phyloP scores from a whole-genome alignment of 2,797 vertebrate species.

The Ctenopoma kingsleyae region DNA sequence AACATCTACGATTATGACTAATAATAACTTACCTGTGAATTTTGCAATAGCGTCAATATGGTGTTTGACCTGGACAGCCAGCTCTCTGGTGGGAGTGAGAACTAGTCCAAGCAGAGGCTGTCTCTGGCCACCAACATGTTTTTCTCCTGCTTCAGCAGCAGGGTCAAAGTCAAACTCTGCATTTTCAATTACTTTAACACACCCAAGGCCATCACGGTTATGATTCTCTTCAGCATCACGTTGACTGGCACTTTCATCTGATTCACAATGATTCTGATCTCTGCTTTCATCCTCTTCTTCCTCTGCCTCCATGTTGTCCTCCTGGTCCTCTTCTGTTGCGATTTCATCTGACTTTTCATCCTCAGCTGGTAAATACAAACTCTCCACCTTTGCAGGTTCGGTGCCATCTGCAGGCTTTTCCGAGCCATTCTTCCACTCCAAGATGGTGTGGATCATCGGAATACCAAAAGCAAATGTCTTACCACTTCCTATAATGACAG shows the following conservation, averaged over 20 bases:
- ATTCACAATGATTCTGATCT: slow-evolving; percentile 42
- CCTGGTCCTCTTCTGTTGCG: slow-evolving; percentile 40
- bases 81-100: slow-evolving; percentile 95
- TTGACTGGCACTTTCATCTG: slow-evolving; percentile 58
- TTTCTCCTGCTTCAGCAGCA: background rate
- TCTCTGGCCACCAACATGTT: slow-evolving; percentile 24
- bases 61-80: slow-evolving; percentile 97
- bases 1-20: background rate
- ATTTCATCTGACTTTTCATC: slow-evolving; percentile 8
- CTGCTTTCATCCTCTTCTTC: slow-evolving; percentile 34
- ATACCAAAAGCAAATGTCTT: slow-evolving; percentile 97
- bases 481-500: slow-evolving; percentile 89
- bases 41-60: slow-evolving; percentile 94
- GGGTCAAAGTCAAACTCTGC: slow-evolving; percentile 63
- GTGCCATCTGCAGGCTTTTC: slow-evolving; percentile 31
- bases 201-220: slow-evolving; percentile 60
- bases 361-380: slow-evolving; percentile 67
- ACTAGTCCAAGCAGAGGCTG: slow-evolving; percentile 92
- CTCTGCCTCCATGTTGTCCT: slow-evolving; percentile 20
- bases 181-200: slow-evolving; percentile 74
- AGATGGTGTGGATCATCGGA: slow-evolving; percentile 94
- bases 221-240: slow-evolving; percentile 24
- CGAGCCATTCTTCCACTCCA: slow-evolving; percentile 86
- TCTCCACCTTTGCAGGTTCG: slow-evolving; percentile 44
- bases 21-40: slow-evolving; percentile 89